phyloP scores from a whole-genome alignment of 2,888 invertebrate species.

The Sphecodes monilicornis region DNA sequence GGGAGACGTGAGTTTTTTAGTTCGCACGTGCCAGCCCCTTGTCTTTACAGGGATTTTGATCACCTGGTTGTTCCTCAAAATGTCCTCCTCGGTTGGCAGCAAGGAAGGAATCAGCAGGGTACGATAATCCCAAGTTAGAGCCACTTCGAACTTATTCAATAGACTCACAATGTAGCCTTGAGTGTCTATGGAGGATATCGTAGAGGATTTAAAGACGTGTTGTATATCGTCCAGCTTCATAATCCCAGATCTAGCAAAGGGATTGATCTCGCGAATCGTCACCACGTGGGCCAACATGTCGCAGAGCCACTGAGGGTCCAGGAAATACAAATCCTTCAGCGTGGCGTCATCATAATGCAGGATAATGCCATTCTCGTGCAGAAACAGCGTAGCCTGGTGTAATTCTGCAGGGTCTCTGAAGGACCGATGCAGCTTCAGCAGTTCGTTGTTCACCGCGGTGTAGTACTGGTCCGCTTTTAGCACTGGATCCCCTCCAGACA shows the following conservation, averaged over 20 bases:
- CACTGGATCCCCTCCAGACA: conserved; percentile 91
- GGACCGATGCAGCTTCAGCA: conserved; percentile 89
- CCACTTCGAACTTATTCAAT: conserved; percentile 98
- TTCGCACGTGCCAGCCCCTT: conserved; percentile 88
- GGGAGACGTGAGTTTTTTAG: conserved; percentile 86
- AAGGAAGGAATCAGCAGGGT: conserved; percentile 96
- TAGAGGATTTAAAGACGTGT: conserved; percentile 96
- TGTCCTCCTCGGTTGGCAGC: conserved; percentile 91
- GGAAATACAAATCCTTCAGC: conserved; percentile 96
- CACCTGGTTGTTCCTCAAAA: conserved; percentile 82
- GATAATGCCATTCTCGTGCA: conserved; percentile 99
- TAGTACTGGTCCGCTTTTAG: conserved; percentile 92
- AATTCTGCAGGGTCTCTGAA: conserved; percentile 96
- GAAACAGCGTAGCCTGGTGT: conserved; percentile 97
- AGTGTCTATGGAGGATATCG: conserved; percentile 89
- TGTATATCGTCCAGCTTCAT: conserved; percentile 97
- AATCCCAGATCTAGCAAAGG: conserved; percentile 95
- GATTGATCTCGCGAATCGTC: conserved; percentile 98
- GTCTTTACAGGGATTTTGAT: conserved; percentile 88
- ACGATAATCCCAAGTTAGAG: conserved; percentile 97
- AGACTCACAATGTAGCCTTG: conserved; percentile 95
- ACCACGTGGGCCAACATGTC: conserved; percentile 99
- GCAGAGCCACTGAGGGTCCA: conserved; percentile 99
- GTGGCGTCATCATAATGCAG: conserved; percentile 98
- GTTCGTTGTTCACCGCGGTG: conserved; percentile 84